phyloP scores from a whole-genome alignment of 2,888 invertebrate genomes.

The Drosophila helvetica region DNA sequence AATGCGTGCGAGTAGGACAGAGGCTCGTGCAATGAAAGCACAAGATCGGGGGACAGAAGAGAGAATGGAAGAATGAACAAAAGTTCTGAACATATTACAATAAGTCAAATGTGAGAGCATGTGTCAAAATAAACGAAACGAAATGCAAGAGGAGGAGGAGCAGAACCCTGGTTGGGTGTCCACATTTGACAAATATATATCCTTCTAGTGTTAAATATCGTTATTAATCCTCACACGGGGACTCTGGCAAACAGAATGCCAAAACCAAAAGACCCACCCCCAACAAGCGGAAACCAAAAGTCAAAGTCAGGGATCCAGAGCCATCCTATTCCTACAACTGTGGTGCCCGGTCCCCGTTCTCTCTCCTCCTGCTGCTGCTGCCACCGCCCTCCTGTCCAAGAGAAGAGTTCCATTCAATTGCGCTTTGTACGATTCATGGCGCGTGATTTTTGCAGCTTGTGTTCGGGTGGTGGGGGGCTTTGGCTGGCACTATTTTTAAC shows the following conservation, averaged over 20 bases:
- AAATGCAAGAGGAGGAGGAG: too few species aligned
- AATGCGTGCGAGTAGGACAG: too few species aligned
- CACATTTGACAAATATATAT: too few species aligned
- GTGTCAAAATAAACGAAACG: too few species aligned
- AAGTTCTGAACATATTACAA: too few species aligned
- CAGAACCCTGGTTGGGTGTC: too few species aligned
- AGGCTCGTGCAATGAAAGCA: too few species aligned
- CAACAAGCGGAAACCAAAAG: background rate
- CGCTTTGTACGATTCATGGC: constrained; percentile 61
- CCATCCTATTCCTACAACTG: background rate
- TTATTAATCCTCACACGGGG: too few species aligned
- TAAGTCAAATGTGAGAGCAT: too few species aligned
- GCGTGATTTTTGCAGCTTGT: constrained; percentile 77
- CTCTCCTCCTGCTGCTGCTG: constrained; percentile 4
- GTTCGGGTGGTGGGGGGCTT: constrained; percentile 69
- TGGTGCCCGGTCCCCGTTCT: constrained; percentile 6
- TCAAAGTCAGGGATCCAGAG: constrained; percentile 29
- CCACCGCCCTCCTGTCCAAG: background rate
- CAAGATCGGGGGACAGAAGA: too few species aligned
- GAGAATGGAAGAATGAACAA: too few species aligned
- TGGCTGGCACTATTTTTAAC: constrained; percentile 64
- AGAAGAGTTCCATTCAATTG: constrained; percentile 68
- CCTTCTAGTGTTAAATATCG: background rate
- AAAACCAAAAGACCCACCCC: background rate
- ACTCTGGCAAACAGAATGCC: background rate